Evolutionary conservation across 2,888 invertebrate species (phyloP).

Genomic region (Drosophila lacicola): DNA sequence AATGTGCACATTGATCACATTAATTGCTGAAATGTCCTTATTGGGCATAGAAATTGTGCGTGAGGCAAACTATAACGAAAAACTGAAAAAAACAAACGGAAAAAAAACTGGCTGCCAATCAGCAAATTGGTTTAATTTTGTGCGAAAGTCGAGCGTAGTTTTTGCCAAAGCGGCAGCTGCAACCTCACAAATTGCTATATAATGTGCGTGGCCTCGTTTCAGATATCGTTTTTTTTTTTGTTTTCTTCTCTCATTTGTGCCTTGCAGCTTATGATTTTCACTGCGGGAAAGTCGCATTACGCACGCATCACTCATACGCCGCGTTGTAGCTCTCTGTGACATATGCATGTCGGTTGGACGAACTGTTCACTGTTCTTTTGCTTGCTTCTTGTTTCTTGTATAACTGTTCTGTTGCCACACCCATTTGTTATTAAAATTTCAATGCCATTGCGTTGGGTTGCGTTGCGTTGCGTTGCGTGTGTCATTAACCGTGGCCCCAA

Average conservation of each 20-base stretch:
- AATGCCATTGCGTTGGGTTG: slow-evolving; percentile 25
- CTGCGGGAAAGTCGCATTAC: slow-evolving; percentile 52
- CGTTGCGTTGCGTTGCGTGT: slow-evolving; percentile 1
- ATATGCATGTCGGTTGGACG: slow-evolving; percentile 12
- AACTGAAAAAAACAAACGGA: slow-evolving; percentile 26
- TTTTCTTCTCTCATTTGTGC: slow-evolving; percentile 24
- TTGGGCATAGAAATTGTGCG: slow-evolving; percentile 56
- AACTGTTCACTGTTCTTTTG: slow-evolving; percentile 2
- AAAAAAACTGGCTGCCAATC: slow-evolving; percentile 53
- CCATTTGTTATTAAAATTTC: slow-evolving; percentile 50
- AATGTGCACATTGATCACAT: slow-evolving; percentile 42
- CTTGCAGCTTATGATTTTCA: slow-evolving; percentile 48
- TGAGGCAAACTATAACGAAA: slow-evolving; percentile 15
- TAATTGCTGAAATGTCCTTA: slow-evolving; percentile 65
- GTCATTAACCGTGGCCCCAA: slow-evolving; percentile 34
- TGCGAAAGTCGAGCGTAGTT: slow-evolving; percentile 62
- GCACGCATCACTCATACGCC: slow-evolving; percentile 51
- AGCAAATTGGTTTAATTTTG: slow-evolving; percentile 68
- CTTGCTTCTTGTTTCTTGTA: not conserved
- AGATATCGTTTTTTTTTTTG: slow-evolving; percentile 22
- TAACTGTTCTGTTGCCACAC: slow-evolving; percentile 29
- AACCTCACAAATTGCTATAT: slow-evolving; percentile 71
- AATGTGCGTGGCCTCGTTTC: slow-evolving; percentile 78
- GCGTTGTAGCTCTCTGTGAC: slow-evolving; percentile 20
- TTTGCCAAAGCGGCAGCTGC: slow-evolving; percentile 46